These are phyloP conservation scores for Sclerurus mexicanus DNA, from an alignment of 2,113 vertebrate genomes.

Conservation along the genomic window DNA sequence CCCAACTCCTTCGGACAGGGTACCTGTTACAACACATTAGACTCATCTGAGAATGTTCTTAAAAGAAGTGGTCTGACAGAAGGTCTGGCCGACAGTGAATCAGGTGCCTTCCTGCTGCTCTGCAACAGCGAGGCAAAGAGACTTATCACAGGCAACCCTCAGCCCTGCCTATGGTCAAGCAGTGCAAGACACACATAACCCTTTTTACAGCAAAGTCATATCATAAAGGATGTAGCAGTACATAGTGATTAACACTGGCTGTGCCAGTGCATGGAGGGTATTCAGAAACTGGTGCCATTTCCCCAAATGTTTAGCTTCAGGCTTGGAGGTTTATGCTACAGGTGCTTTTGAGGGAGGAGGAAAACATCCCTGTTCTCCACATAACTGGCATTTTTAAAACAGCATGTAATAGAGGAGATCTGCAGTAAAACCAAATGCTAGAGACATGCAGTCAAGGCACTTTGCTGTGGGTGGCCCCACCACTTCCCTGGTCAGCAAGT, in stretches of 20 bases:
- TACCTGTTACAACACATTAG: slow-evolving; percentile 98
- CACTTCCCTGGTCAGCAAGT: rapidly evolving
- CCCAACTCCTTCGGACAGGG: slow-evolving; percentile 70
- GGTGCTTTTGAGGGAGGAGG: background rate
- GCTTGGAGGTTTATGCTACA: background rate
- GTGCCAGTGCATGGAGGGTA: rapidly evolving
- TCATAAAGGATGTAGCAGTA: rapidly evolving
- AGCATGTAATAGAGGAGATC: background rate
- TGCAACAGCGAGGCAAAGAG: slow-evolving; percentile 87
- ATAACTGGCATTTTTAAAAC: rapidly evolving
- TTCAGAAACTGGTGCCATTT: background rate
- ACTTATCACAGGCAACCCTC: slow-evolving; percentile 40
- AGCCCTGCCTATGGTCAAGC: background rate
- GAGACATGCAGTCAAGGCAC: rapidly evolving
- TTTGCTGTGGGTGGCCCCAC: background rate
- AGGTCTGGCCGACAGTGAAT: slow-evolving; percentile 81
- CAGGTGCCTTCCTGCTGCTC: slow-evolving; percentile 82
- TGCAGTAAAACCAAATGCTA: background rate
- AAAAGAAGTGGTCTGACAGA: slow-evolving; percentile 96
- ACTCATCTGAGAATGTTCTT: slow-evolving; percentile 98
- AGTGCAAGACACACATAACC: background rate
- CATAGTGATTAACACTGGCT: rapidly evolving
- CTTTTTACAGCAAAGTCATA: rapidly evolving
- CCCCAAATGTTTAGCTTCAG: background rate
- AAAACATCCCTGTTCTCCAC: background rate